These are phyloP conservation scores for Poeciliopsis gracilis DNA, from an alignment of 2,797 vertebrate genomes.

Conservation along the genomic window DNA sequence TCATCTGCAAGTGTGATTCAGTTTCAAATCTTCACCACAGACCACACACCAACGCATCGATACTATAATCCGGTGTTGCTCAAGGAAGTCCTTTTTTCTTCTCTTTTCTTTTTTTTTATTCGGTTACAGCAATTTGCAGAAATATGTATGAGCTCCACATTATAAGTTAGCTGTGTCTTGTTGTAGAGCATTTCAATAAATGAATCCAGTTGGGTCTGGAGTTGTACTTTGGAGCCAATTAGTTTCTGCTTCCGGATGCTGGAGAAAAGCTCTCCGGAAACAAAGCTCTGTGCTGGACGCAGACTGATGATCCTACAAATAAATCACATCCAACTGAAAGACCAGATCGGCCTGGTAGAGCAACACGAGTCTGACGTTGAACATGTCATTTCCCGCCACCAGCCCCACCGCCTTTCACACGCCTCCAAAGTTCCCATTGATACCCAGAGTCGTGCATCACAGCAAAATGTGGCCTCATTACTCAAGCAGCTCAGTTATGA, in stretches of 20 bases:
- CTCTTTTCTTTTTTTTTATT: background rate
- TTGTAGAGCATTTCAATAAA: background rate
- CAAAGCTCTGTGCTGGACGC: background rate
- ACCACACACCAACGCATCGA: background rate
- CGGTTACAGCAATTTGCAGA: background rate
- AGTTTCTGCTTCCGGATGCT: conserved; percentile 1
- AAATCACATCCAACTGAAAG: conserved; percentile 23
- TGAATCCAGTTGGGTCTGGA: background rate
- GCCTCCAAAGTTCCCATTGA: too few species aligned
- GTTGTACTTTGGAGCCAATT: conserved; percentile 6
- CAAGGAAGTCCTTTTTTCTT: background rate
- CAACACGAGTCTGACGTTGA: conserved; percentile 22
- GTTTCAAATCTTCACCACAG: background rate
- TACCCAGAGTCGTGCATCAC: too few species aligned
- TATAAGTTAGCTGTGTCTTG: background rate
- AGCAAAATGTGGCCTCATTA: too few species aligned
- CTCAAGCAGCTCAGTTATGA: too few species aligned
- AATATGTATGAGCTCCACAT: background rate
- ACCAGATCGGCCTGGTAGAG: conserved; percentile 25
- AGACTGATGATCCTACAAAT: conserved; percentile 27
- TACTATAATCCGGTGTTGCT: background rate
- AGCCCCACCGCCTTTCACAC: too few species aligned
- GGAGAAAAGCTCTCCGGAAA: background rate
- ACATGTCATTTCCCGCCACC: too few species aligned
- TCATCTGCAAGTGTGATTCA: background rate